Conservation (phyloP, 2,113 vertebrate genomes). For the Cathartes aura region DNA sequence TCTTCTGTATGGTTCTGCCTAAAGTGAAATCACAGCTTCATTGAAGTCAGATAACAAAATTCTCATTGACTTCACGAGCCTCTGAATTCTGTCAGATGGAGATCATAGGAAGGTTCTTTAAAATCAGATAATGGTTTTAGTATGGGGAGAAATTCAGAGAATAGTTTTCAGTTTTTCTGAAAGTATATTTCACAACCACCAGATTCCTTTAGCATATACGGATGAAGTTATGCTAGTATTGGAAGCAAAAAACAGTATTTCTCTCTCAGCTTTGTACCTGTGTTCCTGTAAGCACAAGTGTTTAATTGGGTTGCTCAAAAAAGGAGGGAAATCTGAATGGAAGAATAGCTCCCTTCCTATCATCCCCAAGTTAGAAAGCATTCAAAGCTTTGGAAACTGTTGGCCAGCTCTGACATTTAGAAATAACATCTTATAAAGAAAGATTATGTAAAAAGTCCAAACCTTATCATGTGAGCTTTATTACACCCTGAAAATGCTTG, state of each 20-base stretch:
- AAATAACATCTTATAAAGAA: not conserved
- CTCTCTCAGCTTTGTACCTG: not conserved
- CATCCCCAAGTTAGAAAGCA: not conserved
- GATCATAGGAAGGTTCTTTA: not conserved
- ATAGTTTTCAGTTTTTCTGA: not conserved
- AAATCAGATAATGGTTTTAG: not conserved
- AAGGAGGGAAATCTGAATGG: not conserved
- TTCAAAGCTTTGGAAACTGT: not conserved
- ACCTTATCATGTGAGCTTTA: not conserved
- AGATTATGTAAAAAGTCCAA: not conserved
- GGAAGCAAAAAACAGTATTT: not conserved
- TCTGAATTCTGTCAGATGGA: not conserved
- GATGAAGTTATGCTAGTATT: not conserved
- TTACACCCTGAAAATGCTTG: not conserved
- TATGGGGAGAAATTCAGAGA: not conserved
- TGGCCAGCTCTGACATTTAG: not conserved
- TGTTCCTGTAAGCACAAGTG: not conserved
- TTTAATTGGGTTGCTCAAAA: not conserved
- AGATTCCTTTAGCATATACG: not conserved
- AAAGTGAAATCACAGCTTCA: not conserved
- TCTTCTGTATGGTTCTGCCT: not conserved
- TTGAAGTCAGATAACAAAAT: not conserved
- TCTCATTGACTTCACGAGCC: not conserved
- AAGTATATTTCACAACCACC: not conserved
- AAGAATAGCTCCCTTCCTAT: not conserved